Conservation (phyloP, 2,888 invertebrate species). For the Rhingia campestris region DNA sequence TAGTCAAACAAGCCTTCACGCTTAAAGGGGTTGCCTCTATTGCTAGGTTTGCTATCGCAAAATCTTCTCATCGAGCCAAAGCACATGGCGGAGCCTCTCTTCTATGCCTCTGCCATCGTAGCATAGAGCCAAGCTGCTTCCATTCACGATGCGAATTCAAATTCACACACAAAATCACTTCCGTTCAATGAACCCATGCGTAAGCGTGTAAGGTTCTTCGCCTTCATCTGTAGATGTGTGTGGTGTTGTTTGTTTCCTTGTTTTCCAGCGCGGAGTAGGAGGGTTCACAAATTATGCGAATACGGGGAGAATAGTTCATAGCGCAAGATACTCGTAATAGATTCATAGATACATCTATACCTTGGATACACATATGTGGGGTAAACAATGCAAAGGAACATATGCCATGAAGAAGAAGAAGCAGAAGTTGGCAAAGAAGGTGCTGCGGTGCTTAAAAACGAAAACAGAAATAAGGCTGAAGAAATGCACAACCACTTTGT, state of each 20-base stretch:
- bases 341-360: conserved; percentile 14
- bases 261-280: conserved; percentile 1
- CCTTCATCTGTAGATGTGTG: conserved; percentile 36
- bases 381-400: conserved; percentile 57
- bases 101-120: conserved; percentile 15
- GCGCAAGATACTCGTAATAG: conserved; percentile 51
- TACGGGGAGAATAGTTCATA: conserved; percentile 63
- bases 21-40: conserved; percentile 26
- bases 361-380: conserved; percentile 1
- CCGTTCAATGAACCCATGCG: conserved; percentile 82
- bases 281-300: conserved; percentile 56
- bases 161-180: conserved; percentile 78
- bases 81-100: background rate
- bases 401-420: conserved; percentile 33
- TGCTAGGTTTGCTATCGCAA: conserved; percentile 10
- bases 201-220: conserved; percentile 76
- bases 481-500: conserved; percentile 73
- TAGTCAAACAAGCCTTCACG: conserved; percentile 2
- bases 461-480: conserved; percentile 42
- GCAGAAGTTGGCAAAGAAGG: conserved; percentile 13
- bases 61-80: conserved; percentile 13
- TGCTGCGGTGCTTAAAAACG: conserved; percentile 36
- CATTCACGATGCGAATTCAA: conserved; percentile 56
- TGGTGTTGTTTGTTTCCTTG: conserved; percentile 58
- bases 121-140: background rate